Evolutionary conservation across 2,888 invertebrate species (phyloP).

Genomic region (Ptychoptera albimana): DNA sequence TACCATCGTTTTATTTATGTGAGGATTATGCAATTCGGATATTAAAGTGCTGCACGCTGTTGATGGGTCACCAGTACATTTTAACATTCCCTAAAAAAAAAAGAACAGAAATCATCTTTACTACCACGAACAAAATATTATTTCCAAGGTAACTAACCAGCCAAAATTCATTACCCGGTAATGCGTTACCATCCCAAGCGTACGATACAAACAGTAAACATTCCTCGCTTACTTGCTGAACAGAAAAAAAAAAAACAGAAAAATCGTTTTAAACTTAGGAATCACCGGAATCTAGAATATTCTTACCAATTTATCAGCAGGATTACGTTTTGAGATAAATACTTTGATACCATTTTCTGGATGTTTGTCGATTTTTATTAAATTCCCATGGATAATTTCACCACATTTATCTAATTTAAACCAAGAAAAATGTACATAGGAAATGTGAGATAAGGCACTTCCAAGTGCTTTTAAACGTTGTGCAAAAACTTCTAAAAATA

Average conservation of each 20-base stretch:
- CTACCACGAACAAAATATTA: neutral
- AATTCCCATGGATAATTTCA: slow-evolving; percentile 31
- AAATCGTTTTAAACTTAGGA: neutral
- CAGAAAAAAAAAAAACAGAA: neutral
- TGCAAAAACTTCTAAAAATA: slow-evolving; percentile 46
- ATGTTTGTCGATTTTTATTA: slow-evolving; percentile 17
- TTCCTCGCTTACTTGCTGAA: slow-evolving; percentile 22
- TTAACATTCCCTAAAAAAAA: neutral
- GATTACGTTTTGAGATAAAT: slow-evolving; percentile 37
- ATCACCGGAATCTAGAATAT: neutral
- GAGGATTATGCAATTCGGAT: slow-evolving; percentile 39
- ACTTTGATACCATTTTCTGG: slow-evolving; percentile 33
- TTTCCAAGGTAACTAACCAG: slow-evolving; percentile 22
- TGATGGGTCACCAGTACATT: slow-evolving; percentile 35
- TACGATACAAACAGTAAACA: slow-evolving; percentile 46
- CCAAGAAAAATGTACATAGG: slow-evolving; percentile 50
- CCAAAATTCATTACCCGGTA: slow-evolving; percentile 64
- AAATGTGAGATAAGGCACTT: slow-evolving; percentile 34
- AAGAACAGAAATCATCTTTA: neutral
- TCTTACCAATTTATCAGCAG: slow-evolving; percentile 34
- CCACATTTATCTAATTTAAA: slow-evolving; percentile 34
- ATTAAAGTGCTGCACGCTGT: slow-evolving; percentile 41
- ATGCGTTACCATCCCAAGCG: slow-evolving; percentile 56
- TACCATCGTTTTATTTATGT: slow-evolving; percentile 33
- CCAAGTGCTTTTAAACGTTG: slow-evolving; percentile 37